These are phyloP conservation scores for Pygocentrus nattereri DNA, from an alignment of 2,797 vertebrate species.

Conservation along the genomic window DNA sequence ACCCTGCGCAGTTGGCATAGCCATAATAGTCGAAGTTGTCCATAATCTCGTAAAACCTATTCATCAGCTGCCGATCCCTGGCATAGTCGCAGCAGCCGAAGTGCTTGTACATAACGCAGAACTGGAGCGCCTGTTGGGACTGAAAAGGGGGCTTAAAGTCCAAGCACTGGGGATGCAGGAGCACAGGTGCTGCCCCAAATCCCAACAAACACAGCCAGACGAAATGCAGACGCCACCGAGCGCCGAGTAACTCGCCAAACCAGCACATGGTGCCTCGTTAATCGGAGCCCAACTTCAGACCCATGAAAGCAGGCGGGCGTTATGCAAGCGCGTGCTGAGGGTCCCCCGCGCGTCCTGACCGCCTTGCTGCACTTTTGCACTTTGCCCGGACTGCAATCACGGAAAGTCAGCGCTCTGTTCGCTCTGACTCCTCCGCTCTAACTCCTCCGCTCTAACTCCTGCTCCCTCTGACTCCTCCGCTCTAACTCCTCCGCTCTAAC, in stretches of 20 bases:
- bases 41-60: slow-evolving; percentile 82
- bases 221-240: slow-evolving; percentile 23
- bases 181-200: slow-evolving; percentile 64
- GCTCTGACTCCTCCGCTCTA: not conserved
- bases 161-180: slow-evolving; percentile 90
- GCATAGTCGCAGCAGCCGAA: slow-evolving; percentile 91
- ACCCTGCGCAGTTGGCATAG: slow-evolving; percentile 83
- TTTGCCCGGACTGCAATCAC: slow-evolving; percentile 66
- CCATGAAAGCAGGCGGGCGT: slow-evolving; percentile 35
- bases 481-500: no score
- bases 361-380: slow-evolving; percentile 62
- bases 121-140: slow-evolving; percentile 81
- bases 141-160: slow-evolving; percentile 95
- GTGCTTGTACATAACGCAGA: slow-evolving; percentile 87
- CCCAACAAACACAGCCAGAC: slow-evolving; percentile 47
- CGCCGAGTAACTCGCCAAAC: slow-evolving; percentile 14
- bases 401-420: not conserved
- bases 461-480: slow-evolving; percentile 25
- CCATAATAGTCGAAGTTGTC: slow-evolving; percentile 75
- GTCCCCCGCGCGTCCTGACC: slow-evolving; percentile 45
- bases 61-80: slow-evolving; percentile 83
- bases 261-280: slow-evolving; percentile 64
- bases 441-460: no score
- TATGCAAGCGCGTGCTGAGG: slow-evolving; percentile 40
- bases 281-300: not conserved